Base-by-base conservation (phyloP, 2,888 invertebrate genomes). In the Drosophila emarginata region DNA sequence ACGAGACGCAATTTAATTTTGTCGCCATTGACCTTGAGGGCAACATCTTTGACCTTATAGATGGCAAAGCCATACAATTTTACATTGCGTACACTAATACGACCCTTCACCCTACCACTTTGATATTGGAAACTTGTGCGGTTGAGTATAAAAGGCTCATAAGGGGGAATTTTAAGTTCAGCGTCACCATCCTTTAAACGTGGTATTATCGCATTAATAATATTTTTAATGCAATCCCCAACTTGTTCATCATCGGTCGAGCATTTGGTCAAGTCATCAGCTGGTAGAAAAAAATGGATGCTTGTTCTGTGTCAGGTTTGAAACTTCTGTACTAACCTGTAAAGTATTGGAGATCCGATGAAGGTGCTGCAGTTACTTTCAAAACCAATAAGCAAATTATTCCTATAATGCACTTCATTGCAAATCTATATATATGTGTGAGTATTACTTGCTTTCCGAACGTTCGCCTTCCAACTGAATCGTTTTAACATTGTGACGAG, bases 191-290 rank as follows among this genome's bases (percentile, higher is more conserved):
- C 73, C 79, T 88, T 80, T 5, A 83, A 26, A 2, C 89, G 89
- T 2, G 90, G 90, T 15, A 94, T 78, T 12, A 94, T 92, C 0
- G 90, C 84, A 79, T 93, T 93, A 1, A 94, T 92, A 0, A 93
- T 93, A 0, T 93, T 92, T 63, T 92, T 91, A 39, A 94, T 85
- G 76, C 95, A 95, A 14, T 93, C 93, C 76, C 93, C 93, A 6
- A 94, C 91, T 39, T 94, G 92, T 1, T 92, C 91, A 37, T 93
- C 93, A 71, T 93, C 93, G 69, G 93, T 91, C 40, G 92, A 89
- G 79, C 94, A 94, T 61, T 93, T 91, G 71, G 93, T 93, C 0
- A 94, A 79, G 73, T 93, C 93, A 2, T 61, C 15, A 18, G 32
- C 53, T 64, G 14, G 2, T 4, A 28, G 11, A 26, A 21, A 32